phyloP scores from a whole-genome alignment of 2,113 vertebrate species.

The Gallinago undulata region DNA sequence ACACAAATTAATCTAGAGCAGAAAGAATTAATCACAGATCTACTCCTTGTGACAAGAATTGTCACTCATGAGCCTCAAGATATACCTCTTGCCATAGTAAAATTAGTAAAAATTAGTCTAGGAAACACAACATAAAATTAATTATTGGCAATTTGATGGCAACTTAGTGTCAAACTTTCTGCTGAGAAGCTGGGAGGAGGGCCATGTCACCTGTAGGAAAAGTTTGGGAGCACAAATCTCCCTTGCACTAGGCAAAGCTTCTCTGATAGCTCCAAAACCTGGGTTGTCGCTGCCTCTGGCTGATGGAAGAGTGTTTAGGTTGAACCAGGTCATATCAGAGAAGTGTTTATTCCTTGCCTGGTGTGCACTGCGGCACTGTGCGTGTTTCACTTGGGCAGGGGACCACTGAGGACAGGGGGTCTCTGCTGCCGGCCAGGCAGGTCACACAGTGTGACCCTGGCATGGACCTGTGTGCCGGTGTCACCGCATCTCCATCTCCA shows the following conservation, averaged over 20 bases:
- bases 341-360: background rate
- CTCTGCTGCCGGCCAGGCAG: accelerated
- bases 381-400: background rate
- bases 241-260: background rate
- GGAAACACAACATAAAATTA: constrained; percentile 10
- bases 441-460: background rate
- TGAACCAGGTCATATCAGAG: background rate
- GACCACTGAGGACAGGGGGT: accelerated
- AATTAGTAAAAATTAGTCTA: background rate
- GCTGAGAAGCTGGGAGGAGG: background rate
- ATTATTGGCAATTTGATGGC: background rate
- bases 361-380: accelerated
- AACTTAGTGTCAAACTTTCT: background rate
- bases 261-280: background rate
- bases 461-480: background rate
- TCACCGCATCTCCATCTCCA: accelerated
- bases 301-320: background rate
- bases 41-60: constrained; percentile 35
- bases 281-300: background rate
- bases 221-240: background rate
- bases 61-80: constrained; percentile 30
- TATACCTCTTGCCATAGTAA: background rate
- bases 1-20: constrained; percentile 40
- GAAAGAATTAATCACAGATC: constrained; percentile 44
- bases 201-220: background rate